phyloP scores from a whole-genome alignment of 2,113 vertebrate genomes.

The Mormyrus iriodes region DNA sequence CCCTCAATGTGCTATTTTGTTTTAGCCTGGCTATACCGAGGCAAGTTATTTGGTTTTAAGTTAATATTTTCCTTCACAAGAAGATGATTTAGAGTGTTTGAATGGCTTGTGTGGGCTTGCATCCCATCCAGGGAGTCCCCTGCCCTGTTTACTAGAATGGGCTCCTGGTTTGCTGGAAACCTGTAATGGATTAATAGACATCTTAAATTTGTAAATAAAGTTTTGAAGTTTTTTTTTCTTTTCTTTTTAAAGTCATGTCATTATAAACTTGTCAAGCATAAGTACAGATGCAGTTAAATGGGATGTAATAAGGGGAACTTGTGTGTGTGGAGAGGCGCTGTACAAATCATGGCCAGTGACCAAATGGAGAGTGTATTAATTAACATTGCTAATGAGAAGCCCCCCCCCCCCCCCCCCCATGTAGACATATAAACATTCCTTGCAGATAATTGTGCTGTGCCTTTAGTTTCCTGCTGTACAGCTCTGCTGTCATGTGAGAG shows the following conservation, averaged over 20 bases:
- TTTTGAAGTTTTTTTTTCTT: not conserved
- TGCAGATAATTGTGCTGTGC: not conserved
- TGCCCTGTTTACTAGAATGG: not conserved
- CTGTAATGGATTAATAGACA: not conserved
- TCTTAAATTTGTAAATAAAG: constrained; percentile 5
- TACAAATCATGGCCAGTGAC: not conserved
- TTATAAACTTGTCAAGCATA: not conserved
- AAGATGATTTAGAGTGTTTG: not conserved
- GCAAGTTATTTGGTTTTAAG: not conserved
- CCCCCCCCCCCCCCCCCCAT: too few relatives aligned
- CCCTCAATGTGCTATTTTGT: not conserved
- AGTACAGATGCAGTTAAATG: not conserved
- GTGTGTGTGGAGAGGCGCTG: not conserved
- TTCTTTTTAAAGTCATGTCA: not conserved
- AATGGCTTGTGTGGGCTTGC: not conserved
- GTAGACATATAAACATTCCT: not conserved
- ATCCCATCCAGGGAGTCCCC: not conserved
- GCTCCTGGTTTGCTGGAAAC: not conserved
- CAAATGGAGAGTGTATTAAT: not conserved
- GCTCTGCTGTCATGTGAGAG: not conserved
- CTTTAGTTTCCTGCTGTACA: not conserved
- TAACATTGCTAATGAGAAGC: too few relatives aligned
- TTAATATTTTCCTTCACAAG: not conserved
- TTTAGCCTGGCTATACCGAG: not conserved
- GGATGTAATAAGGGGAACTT: not conserved